phyloP scores from a whole-genome alignment of 2,888 invertebrate genomes.

The Erpobdella octoculata region DNA sequence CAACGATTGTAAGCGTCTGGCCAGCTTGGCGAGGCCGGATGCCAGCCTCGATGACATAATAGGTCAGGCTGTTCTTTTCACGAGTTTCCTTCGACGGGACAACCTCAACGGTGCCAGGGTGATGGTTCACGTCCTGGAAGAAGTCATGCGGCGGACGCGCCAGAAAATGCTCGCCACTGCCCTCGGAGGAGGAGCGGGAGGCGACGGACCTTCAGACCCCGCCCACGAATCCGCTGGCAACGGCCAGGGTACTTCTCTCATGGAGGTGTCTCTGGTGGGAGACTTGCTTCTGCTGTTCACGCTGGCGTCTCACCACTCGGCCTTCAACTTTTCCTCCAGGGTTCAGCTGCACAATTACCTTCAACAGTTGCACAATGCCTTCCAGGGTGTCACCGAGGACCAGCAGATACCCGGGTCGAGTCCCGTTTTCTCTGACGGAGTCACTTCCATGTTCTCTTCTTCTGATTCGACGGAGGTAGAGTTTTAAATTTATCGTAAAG shows the following conservation, averaged over 20 bases:
- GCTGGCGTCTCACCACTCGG: conserved; percentile 3
- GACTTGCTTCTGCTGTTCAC: background rate
- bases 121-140: background rate
- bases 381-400: background rate
- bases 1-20: conserved; percentile 2
- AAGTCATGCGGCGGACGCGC: background rate
- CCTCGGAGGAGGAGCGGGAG: background rate
- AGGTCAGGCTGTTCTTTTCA: conserved; percentile 2
- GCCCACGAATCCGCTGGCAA: background rate
- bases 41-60: background rate
- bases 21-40: background rate
- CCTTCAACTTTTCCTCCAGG: background rate
- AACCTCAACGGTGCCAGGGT: conserved; percentile 4
- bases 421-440: too few species aligned
- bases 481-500: too few species aligned
- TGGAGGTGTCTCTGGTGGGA: background rate
- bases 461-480: background rate
- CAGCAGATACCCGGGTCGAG: too few species aligned
- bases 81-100: background rate
- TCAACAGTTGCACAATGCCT: background rate
- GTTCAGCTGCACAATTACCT: background rate
- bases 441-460: background rate
- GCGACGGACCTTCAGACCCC: background rate
- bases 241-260: background rate
- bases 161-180: background rate